phyloP scores from a whole-genome alignment of 2,797 vertebrate species.

The Tokudaia muenninki region DNA sequence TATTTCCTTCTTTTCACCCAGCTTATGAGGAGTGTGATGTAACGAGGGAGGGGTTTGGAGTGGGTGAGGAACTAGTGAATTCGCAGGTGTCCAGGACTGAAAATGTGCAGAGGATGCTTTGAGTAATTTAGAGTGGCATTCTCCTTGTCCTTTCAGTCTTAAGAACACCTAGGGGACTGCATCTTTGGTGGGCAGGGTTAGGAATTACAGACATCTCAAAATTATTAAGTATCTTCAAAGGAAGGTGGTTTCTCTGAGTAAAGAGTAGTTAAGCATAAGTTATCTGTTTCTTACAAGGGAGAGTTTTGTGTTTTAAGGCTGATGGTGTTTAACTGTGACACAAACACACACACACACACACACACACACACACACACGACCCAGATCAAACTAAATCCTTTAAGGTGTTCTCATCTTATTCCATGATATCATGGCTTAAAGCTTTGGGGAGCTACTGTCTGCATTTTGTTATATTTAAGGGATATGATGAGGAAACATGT shows the following conservation, averaged over 20 bases:
- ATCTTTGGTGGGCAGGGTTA: neutral
- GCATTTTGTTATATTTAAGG: constrained; percentile 54
- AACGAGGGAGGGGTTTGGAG: neutral
- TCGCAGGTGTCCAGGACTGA: neutral
- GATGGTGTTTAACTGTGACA: neutral
- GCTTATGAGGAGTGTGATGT: neutral
- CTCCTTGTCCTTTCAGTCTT: constrained; percentile 11
- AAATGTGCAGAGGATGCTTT: constrained; percentile 1
- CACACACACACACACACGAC: neutral
- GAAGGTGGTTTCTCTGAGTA: neutral
- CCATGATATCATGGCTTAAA: constrained; percentile 9
- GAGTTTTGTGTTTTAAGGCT: constrained; percentile 36
- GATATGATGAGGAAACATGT: constrained; percentile 10
- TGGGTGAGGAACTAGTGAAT: neutral
- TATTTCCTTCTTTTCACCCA: neutral
- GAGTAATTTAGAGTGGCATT: neutral
- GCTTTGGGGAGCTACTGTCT: neutral
- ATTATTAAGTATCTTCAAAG: constrained; percentile 39
- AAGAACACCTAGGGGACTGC: neutral
- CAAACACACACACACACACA: neutral
- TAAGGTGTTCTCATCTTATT: constrained; percentile 4
- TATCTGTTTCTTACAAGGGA: constrained; percentile 21
- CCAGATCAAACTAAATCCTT: constrained; percentile 44
- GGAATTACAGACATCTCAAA: neutral
- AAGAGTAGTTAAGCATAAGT: constrained; percentile 26